These are phyloP conservation scores for Ephydatia muelleri DNA, from an alignment of 37 sponge, comb jelly and placozoan genomes.

Conservation along the genomic window DNA sequence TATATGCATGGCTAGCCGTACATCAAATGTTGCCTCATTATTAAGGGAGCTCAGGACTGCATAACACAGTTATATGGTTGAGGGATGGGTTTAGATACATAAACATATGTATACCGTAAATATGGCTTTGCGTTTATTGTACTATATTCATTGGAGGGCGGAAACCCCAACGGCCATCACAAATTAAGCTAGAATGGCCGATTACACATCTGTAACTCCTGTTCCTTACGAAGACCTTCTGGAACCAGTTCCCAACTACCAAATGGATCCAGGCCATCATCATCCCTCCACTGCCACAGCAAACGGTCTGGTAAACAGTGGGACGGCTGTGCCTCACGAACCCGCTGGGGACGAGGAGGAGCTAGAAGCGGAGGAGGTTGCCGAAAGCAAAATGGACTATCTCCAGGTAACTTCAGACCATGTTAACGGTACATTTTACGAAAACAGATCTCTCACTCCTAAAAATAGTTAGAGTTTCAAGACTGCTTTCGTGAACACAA, in stretches of 20 bases:
- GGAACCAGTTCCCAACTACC: neutral
- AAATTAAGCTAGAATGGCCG: neutral
- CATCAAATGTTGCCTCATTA: too few species aligned
- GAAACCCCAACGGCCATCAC: neutral
- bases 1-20: too few species aligned
- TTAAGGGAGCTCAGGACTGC: too few species aligned
- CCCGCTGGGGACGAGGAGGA: neutral
- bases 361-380: neutral
- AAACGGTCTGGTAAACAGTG: neutral
- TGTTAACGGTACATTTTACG: neutral
- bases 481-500: slow-evolving; percentile 41
- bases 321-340: neutral
- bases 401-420: neutral
- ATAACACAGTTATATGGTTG: too few species aligned
- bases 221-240: neutral
- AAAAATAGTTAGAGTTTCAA: slow-evolving; percentile 21
- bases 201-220: neutral
- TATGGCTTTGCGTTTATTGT: neutral
- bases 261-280: neutral
- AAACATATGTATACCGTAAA: too few species aligned
- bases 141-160: neutral
- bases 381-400: neutral
- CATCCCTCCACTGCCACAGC: neutral
- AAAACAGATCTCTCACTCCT: neutral
- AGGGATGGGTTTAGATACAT: too few species aligned